Base-by-base conservation (phyloP, 2,113 vertebrate species). In the Silurus asotus region DNA sequence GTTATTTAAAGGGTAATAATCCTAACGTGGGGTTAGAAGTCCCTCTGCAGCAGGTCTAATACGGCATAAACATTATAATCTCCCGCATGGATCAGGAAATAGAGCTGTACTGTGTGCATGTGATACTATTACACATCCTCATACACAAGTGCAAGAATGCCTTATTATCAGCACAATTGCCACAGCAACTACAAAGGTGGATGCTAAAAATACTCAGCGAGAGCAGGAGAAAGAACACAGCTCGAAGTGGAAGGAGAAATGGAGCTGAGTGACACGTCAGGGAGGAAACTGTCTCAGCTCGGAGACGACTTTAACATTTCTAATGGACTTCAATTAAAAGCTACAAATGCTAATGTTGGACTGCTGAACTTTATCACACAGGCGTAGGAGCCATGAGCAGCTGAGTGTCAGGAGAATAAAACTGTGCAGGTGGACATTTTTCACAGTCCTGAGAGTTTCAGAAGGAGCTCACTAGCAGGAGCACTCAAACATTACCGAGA, bases 151-250 rank as follows among this genome's bases (percentile, higher is more conserved):
- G 86, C 48, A 82, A 80, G 78, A 64, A 64, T 72, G 25, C 48
- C 70, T 89, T 83, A 88, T 90, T 88, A 79, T 69, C 59, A 85
- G 78, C 67, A 79, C 58, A 70, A 89, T 85, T 90, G 88, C 85
- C 84, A 89, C 76, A 75, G 89, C 88, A 89, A 89, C 84, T 86
- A 88, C 74, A 88, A 89, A 86, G 86, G 84, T 88, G 86, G 88
- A 72, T 89, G 69, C 87, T 90, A 90, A 90, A 91, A 90, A 89
- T 90, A 90, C 59, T 17, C 64, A 11, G 83, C 48, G 58, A 82
- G 61, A 62, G 75, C 85, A 81, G 55, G 72, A 84, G 79, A 82
- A 87, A 89, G 82, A 55, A 64, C 77, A 82, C 64, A 53, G 59
- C 78, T 79, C 75, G 8, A 20, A 61, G 65, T 84, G 56, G 56